phyloP scores from a whole-genome alignment of 1,140 invertebrate species.

The Mya arenaria region DNA sequence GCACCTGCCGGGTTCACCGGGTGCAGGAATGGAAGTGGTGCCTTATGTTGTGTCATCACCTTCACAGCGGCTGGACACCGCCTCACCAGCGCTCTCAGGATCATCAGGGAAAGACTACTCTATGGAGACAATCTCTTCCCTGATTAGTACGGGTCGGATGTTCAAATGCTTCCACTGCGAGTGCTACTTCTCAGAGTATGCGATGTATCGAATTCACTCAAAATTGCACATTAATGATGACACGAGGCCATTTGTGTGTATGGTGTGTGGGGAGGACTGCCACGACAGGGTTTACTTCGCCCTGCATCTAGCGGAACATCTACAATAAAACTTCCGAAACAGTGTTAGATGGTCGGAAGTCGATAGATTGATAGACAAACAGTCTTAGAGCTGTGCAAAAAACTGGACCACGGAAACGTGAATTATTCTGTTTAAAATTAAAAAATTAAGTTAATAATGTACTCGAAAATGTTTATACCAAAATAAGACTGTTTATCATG shows the following conservation, averaged over 20 bases:
- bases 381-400: neutral
- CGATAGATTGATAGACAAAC: neutral
- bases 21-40: conserved; percentile 29
- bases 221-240: conserved; percentile 71
- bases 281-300: conserved; percentile 74
- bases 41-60: conserved; percentile 36
- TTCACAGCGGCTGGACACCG: conserved; percentile 23
- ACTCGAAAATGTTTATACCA: too few species aligned
- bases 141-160: conserved; percentile 69
- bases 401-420: neutral
- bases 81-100: conserved; percentile 46
- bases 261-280: conserved; percentile 74
- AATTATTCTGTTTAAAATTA: neutral
- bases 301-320: conserved; percentile 74
- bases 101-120: conserved; percentile 61
- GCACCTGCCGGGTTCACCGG: conserved; percentile 48
- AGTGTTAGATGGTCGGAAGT: neutral
- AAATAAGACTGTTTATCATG: too few species aligned
- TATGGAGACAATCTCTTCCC: conserved; percentile 67
- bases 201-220: conserved; percentile 75
- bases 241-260: conserved; percentile 70
- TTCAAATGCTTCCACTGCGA: conserved; percentile 76
- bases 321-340: conserved; percentile 55
- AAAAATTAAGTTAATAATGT: neutral
- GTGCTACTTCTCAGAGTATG: conserved; percentile 76